phyloP scores from a whole-genome alignment of 2,797 vertebrate genomes.

The Chelmon rostratus region DNA sequence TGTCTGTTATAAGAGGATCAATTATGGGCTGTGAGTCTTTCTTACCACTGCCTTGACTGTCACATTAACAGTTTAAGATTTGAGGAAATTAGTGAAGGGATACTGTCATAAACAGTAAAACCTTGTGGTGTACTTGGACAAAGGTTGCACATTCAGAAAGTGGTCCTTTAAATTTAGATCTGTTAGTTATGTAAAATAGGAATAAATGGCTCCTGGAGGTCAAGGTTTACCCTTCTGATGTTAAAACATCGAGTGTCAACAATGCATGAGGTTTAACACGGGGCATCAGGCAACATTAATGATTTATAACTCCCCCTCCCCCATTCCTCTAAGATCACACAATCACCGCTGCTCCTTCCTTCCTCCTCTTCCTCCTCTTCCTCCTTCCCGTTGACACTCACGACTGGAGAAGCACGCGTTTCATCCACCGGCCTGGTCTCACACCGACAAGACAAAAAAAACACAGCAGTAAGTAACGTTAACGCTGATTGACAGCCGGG shows the following conservation, averaged over 20 bases:
- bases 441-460: constrained; percentile 7
- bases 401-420: constrained; percentile 66
- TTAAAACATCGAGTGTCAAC: neutral
- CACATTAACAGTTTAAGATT: neutral
- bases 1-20: neutral
- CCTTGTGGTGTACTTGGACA: neutral
- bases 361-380: constrained; percentile 27
- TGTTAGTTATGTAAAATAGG: neutral
- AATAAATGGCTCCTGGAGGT: neutral
- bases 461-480: constrained; percentile 73
- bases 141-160: constrained; percentile 3
- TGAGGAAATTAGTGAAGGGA: too few relatives aligned
- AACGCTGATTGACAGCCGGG: constrained; percentile 9
- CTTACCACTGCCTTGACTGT: neutral
- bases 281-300: constrained; percentile 5
- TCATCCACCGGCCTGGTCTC: constrained; percentile 50
- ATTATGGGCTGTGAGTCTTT: neutral
- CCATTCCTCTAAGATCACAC: constrained; percentile 12
- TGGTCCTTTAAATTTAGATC: neutral
- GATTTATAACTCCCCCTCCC: constrained; percentile 31
- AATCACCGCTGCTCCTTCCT: constrained; percentile 8
- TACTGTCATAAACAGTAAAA: constrained; percentile 6
- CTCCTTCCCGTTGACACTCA: constrained; percentile 57
- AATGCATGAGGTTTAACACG: neutral
- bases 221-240: neutral